phyloP scores from a whole-genome alignment of 2,113 vertebrate genomes.

The Vireo altiloquus region DNA sequence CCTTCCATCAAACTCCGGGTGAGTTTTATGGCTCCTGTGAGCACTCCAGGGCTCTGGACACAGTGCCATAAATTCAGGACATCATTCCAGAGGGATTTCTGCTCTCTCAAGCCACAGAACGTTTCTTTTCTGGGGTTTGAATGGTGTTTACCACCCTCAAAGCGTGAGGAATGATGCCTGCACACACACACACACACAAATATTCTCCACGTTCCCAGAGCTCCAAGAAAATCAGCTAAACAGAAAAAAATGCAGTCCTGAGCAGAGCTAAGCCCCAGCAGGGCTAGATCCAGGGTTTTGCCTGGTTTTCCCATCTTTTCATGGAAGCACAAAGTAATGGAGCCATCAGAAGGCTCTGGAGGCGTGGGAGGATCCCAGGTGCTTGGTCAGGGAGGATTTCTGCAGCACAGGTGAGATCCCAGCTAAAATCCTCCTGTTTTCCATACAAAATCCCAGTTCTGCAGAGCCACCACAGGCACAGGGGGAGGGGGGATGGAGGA shows the following conservation, averaged over 20 bases:
- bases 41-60: not conserved
- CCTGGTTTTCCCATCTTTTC: not conserved
- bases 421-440: not conserved
- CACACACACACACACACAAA: not conserved
- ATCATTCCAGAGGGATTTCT: not conserved
- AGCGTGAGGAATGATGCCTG: not conserved
- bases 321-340: not conserved
- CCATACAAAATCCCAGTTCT: not conserved
- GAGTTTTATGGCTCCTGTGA: not conserved
- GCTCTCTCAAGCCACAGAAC: not conserved
- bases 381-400: not conserved
- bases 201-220: not conserved
- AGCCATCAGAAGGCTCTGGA: not conserved
- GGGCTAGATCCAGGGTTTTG: not conserved
- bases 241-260: too few species aligned
- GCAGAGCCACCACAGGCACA: not conserved
- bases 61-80: not conserved
- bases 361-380: not conserved
- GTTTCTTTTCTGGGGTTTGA: not conserved
- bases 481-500: not conserved
- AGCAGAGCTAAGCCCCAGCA: too few species aligned
- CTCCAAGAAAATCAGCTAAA: not conserved
- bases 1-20: not conserved
- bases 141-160: not conserved
- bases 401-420: not conserved